Evolutionary conservation across 2,113 vertebrate species (phyloP), one percentile per base, ranked within the genome.

Genomic region (Nothocercus julius): DNA sequence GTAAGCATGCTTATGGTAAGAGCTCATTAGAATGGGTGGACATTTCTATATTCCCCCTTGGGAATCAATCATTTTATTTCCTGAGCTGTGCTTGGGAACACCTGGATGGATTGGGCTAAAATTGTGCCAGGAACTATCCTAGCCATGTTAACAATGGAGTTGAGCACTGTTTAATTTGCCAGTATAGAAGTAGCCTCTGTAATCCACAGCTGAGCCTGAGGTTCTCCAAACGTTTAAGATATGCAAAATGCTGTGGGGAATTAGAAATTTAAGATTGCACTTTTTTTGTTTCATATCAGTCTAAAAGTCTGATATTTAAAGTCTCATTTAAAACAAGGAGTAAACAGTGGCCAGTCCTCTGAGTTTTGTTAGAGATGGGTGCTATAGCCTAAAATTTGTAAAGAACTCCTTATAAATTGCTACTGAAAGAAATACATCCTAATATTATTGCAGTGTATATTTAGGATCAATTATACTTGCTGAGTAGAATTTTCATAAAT

Each of bases 1-100:
- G 34, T 19, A 22, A 25, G 74, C 0, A 1, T 0, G 1, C 0
- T 2, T 47, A n/a, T 7, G 14, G 7, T 40, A 70, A 24, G 20
- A 40, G 11, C 1, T 2, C 27, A 36, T 49, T 4, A 45, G 78
- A 69, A 67, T n/a, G 3, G 5, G 13, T 53, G 13, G 4, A 3
- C 11, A 8, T 13, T n/a, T 7, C 1, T 51, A 81, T 7, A 74
- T 40, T 63, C 42, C 38, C 10, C n/a, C 0, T 17, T 77, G 32
- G 24, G 61, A 74, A 4, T 22, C 11, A 44, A 13, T 53, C 15
- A 1, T 49, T 88, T 77, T 63, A 40, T 38, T 67, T 34, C 22
- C 36, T 0, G 2, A 56, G 6, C 10, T 61, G 24, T 56, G 13
- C 14, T 74, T 44, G 28, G 16, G 42, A 30, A 22, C 42, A 5